Conservation (phyloP, 2,797 vertebrate genomes). For the Argya squamiceps region DNA sequence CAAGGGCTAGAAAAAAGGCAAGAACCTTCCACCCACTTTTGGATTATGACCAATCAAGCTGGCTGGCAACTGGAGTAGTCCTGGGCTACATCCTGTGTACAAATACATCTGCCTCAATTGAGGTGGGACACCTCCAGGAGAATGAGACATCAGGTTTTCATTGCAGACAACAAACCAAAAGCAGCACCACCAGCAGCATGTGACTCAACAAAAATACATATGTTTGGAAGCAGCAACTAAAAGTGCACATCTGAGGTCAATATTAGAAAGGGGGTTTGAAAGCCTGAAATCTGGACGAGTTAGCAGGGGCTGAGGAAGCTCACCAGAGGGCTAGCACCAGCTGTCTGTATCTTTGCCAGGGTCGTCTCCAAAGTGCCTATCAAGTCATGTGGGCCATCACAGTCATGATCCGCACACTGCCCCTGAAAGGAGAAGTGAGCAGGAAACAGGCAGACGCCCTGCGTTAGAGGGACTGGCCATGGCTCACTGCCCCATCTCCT, state of each 20-base stretch:
- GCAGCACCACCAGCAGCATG: not conserved
- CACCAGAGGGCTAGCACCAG: slow-evolving; percentile 77
- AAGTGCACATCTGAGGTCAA: not conserved
- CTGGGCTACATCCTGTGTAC: fast-evolving
- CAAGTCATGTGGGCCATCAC: slow-evolving; percentile 89
- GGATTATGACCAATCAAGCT: not conserved
- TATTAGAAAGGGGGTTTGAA: not conserved
- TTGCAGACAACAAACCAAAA: not conserved
- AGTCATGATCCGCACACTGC: slow-evolving; percentile 89
- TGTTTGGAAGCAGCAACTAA: not conserved
- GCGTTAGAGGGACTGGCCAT: not conserved
- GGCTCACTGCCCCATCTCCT: slow-evolving; percentile 50
- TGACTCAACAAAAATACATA: not conserved
- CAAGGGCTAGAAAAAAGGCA: not conserved
- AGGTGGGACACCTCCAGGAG: not conserved
- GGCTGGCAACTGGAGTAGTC: not conserved
- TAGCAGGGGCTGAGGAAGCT: slow-evolving; percentile 35
- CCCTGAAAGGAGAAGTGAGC: not conserved
- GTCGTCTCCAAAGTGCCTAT: slow-evolving; percentile 88
- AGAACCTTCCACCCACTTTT: not conserved
- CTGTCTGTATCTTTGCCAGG: slow-evolving; percentile 83
- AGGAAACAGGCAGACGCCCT: not conserved
- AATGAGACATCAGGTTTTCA: not conserved
- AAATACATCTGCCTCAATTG: not conserved
- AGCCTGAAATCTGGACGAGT: not conserved